Evolutionary conservation across 2,888 invertebrate genomes (phyloP).

Genomic region (Cheilosia grossa): DNA sequence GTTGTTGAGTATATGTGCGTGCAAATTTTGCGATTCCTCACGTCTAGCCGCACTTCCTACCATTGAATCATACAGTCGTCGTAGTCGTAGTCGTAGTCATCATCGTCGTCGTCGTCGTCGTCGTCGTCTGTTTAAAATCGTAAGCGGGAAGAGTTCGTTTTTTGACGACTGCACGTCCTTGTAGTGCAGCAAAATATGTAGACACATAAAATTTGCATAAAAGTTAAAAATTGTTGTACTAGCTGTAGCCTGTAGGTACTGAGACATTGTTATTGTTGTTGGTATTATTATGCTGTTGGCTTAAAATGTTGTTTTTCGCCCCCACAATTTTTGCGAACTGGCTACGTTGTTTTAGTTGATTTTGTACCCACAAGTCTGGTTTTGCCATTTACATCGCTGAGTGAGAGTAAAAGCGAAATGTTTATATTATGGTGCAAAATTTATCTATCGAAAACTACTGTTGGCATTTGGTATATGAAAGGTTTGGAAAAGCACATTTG

Average conservation of each 20-base stretch:
- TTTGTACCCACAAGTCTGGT: slow-evolving; percentile 48
- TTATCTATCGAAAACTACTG: slow-evolving; percentile 43
- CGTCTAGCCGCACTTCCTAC: slow-evolving; percentile 70
- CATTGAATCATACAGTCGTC: slow-evolving; percentile 61
- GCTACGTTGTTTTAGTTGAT: slow-evolving; percentile 35
- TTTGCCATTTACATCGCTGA: slow-evolving; percentile 1
- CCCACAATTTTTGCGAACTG: not conserved
- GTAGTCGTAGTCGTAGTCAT: slow-evolving; percentile 12
- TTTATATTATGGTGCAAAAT: slow-evolving; percentile 51
- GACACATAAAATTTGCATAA: slow-evolving; percentile 74
- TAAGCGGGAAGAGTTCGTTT: not conserved
- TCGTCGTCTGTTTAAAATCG: slow-evolving; percentile 17
- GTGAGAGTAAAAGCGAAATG: slow-evolving; percentile 51
- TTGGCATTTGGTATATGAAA: not conserved
- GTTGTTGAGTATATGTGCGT: slow-evolving; percentile 45
- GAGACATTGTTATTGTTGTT: slow-evolving; percentile 48
- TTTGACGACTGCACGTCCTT: slow-evolving; percentile 56
- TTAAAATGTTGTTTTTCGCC: slow-evolving; percentile 39
- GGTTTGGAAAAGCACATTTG: slow-evolving; percentile 3
- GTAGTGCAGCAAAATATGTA: slow-evolving; percentile 55
- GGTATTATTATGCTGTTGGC: slow-evolving; percentile 52
- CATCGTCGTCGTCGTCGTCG: slow-evolving; percentile 19
- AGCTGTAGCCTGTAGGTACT: slow-evolving; percentile 7
- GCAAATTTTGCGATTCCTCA: slow-evolving; percentile 35
- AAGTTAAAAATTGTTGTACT: slow-evolving; percentile 66